Percentiles rank a stretch among this genome's conserved stretches.
phyloP scores from a whole-genome alignment of 2,888 invertebrate genomes.

The Patella ulyssiponensis region DNA sequence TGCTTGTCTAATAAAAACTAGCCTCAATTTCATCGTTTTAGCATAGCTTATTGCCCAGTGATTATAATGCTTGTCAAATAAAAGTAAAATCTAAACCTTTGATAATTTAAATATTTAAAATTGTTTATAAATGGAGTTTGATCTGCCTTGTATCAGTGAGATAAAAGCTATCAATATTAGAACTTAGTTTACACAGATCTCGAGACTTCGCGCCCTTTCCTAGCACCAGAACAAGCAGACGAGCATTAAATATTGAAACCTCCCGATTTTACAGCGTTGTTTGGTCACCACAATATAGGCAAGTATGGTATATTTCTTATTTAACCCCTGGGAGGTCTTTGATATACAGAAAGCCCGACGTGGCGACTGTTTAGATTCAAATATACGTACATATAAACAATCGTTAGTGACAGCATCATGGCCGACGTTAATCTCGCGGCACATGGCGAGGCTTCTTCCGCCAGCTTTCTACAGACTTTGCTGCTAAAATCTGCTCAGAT shows the following conservation, averaged over 20 bases:
- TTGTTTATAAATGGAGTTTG: too few relatives aligned
- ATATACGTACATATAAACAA: constrained; percentile 5
- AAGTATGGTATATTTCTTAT: not conserved
- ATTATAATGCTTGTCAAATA: too few relatives aligned
- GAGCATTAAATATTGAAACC: not conserved
- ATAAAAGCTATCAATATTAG: too few relatives aligned
- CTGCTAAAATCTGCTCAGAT: not conserved
- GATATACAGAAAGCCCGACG: not conserved
- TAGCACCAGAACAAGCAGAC: too few relatives aligned
- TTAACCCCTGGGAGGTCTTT: not conserved
- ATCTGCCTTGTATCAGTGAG: too few relatives aligned
- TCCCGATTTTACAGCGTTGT: not conserved
- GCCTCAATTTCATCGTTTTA: too few relatives aligned
- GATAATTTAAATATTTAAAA: too few relatives aligned
- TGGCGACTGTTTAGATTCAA: not conserved
- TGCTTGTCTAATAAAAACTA: too few relatives aligned
- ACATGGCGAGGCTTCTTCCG: constrained; percentile 4
- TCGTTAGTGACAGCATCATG: constrained; percentile 1
- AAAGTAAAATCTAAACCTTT: too few relatives aligned
- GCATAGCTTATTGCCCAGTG: too few relatives aligned
- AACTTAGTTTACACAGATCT: too few relatives aligned
- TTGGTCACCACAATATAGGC: constrained; percentile 1
- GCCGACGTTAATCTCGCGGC: constrained; percentile 1
- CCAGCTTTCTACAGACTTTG: not conserved
- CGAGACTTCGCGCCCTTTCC: too few relatives aligned